Percentiles rank a stretch among this genome's conserved stretches.
phyloP scores from a whole-genome alignment of 2,113 vertebrate species.

The Carollia perspicillata region DNA sequence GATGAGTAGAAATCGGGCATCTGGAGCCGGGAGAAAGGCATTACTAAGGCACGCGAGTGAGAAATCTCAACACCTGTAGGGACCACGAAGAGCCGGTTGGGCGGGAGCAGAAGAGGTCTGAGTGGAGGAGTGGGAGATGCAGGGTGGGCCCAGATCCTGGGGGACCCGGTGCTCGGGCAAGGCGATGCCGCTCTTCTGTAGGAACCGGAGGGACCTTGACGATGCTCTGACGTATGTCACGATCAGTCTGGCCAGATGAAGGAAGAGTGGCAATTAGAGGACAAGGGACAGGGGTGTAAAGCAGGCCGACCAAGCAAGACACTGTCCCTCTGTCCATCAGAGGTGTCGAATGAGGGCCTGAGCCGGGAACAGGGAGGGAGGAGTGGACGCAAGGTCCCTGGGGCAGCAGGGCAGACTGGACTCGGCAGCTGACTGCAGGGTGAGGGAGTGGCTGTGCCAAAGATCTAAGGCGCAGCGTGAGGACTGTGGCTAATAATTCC shows the following conservation, averaged over 20 bases:
- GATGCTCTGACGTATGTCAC: background rate
- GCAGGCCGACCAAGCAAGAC: background rate
- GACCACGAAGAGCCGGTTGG: background rate
- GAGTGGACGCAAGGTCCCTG: rapidly evolving
- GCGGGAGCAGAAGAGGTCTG: background rate
- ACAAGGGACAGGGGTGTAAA: background rate
- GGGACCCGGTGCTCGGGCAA: background rate
- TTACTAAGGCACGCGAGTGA: background rate
- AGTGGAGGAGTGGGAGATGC: background rate
- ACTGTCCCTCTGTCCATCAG: background rate
- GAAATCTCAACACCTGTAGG: background rate
- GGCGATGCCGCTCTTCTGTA: background rate
- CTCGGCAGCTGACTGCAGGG: background rate
- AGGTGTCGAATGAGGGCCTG: background rate
- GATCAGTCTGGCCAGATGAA: background rate
- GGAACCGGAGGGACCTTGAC: background rate
- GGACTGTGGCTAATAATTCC: background rate
- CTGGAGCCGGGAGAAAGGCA: background rate
- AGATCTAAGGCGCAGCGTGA: no score
- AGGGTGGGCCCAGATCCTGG: background rate
- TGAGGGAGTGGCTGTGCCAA: background rate
- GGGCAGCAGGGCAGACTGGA: background rate
- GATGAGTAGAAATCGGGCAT: background rate
- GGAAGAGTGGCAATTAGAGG: background rate
- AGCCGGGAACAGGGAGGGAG: background rate